Conservation (phyloP, 2,888 invertebrate genomes). For the Melanargia galathea region DNA sequence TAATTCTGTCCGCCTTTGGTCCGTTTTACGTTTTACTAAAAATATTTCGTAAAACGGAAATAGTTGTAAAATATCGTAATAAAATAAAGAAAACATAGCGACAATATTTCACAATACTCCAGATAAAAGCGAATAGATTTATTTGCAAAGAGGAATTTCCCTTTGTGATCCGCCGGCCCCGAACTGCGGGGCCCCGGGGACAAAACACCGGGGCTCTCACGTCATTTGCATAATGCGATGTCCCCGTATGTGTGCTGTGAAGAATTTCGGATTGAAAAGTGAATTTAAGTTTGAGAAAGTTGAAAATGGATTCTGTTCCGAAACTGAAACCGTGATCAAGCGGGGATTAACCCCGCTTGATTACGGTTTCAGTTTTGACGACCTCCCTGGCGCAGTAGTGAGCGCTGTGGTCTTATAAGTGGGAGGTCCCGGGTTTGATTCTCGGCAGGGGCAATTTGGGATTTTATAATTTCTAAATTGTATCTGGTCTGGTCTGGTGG, state of each 20-base stretch:
- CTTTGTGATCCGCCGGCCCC: constrained; percentile 29
- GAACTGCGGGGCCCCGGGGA: constrained; percentile 26
- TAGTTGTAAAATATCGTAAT: no score
- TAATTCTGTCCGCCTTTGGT: no score
- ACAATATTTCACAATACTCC: constrained; percentile 22
- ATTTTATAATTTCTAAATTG: no score
- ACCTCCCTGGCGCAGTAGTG: no score
- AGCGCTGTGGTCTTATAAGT: no score
- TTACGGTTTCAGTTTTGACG: background rate
- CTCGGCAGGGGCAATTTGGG: no score
- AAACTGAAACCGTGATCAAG: background rate
- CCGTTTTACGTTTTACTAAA: no score
- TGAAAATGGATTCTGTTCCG: background rate
- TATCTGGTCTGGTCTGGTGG: no score
- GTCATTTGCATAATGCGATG: constrained; percentile 29
- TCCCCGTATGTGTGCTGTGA: constrained; percentile 11
- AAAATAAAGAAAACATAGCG: background rate
- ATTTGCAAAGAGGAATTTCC: constrained; percentile 29
- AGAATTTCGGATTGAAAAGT: constrained; percentile 18
- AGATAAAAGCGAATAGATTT: constrained; percentile 27
- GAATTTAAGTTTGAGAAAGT: constrained; percentile 13
- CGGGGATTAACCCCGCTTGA: background rate
- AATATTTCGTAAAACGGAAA: background rate
- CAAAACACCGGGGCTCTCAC: constrained; percentile 13
- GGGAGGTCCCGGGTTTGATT: no score